Evolutionary conservation across 2,113 vertebrate genomes (phyloP).

Genomic region (Leptosomus discolor): DNA sequence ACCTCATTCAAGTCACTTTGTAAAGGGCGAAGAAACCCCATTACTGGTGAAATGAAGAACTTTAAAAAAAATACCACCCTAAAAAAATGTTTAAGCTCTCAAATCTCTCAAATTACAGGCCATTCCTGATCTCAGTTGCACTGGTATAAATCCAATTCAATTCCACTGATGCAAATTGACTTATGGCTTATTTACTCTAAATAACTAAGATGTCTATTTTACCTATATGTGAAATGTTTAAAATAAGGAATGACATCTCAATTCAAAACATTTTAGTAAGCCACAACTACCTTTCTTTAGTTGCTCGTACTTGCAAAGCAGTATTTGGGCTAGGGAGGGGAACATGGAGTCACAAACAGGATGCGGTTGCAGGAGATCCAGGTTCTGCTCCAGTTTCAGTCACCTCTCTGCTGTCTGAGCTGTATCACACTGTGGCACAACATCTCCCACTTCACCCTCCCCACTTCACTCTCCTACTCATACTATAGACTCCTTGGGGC

Average conservation of each 20-base stretch:
- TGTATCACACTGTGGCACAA: background rate
- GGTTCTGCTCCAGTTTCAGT: background rate
- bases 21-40: slow-evolving; percentile 14
- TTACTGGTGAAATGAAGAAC: slow-evolving; percentile 13
- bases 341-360: background rate
- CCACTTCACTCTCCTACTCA: background rate
- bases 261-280: background rate
- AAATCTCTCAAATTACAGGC: background rate
- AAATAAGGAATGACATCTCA: background rate
- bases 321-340: background rate
- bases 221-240: background rate
- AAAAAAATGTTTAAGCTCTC: background rate
- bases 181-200: background rate
- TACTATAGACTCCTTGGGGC: background rate
- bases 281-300: background rate
- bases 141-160: background rate
- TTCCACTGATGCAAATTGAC: background rate
- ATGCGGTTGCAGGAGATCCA: background rate
- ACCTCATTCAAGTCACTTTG: slow-evolving; percentile 29
- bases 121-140: background rate
- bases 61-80: background rate
- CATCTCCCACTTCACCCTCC: background rate
- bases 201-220: background rate
- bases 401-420: background rate
- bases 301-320: background rate